A percentile compares a stretch with the other conserved stretches of the same genome.
Evolutionary conservation across 2,888 invertebrate genomes (phyloP).

Genomic region (Fragum fragum): DNA sequence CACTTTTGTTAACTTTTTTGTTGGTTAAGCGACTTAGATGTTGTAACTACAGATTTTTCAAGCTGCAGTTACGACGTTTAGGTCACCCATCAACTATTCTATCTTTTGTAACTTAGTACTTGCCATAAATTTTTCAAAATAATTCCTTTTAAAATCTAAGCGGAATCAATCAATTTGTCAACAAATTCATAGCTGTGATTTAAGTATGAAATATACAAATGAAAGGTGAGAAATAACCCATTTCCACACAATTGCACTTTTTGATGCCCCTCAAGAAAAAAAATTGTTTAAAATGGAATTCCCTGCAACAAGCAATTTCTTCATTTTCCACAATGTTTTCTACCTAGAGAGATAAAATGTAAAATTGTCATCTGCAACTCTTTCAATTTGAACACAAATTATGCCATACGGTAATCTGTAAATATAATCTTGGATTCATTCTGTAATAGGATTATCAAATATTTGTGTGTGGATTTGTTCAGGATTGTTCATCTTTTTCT

Average conservation of each 20-base stretch:
- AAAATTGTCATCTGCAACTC: constrained; percentile 8
- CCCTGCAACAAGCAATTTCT: not conserved
- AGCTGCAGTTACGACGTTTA: too few species aligned
- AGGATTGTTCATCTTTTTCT: not conserved
- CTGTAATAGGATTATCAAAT: not conserved
- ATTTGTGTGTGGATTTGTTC: not conserved
- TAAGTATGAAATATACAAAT: too few species aligned
- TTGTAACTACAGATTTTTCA: too few species aligned
- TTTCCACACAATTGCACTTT: not conserved
- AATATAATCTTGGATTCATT: not conserved
- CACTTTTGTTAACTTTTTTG: too few species aligned
- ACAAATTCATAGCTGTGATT: too few species aligned
- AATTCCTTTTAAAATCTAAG: too few species aligned
- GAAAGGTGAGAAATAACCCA: too few species aligned
- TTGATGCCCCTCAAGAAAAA: not conserved
- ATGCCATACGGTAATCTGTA: not conserved
- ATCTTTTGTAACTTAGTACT: too few species aligned
- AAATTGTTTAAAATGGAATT: not conserved
- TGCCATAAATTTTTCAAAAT: too few species aligned
- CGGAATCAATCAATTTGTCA: too few species aligned
- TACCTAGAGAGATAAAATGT: not conserved
- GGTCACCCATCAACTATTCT: too few species aligned
- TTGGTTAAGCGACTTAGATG: too few species aligned
- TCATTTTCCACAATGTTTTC: constrained; percentile 20
- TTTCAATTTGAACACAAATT: constrained; percentile 6